Evolutionary conservation across 2,888 invertebrate genomes (phyloP), one percentile per base, ranked within the genome.

Genomic region (Eupeodes luniger): DNA sequence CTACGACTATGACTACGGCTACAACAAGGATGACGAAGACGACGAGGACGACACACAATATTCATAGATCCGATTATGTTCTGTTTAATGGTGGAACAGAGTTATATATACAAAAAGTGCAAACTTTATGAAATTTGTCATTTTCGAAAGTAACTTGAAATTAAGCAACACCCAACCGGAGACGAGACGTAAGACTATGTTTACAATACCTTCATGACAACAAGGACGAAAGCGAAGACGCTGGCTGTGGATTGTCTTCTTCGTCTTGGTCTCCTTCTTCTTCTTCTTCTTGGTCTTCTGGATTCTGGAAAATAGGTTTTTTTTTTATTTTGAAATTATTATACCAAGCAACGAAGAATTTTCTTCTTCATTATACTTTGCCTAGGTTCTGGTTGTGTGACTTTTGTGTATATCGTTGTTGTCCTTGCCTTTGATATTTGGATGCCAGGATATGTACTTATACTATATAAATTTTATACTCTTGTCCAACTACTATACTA

Each of bases 51-150:
- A 69, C 75, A 57, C 74, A 74, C n/a, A 86, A 79, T 74, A 88
- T 77, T 84, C 77, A 77, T 62, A 74, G 69, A 67, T 88, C 76
- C 74, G 77, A 88, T 88, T 88, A 88, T 77, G 81, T 67, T 36
- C 40, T 77, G 80, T 77, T 77, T 72, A 84, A 87, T 83, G 76
- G 76, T 80, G 70, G 66, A 79, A 75, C 62, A 72, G 74, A 55
- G 67, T 69, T 74, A 69, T 66, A 69, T 66, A 27, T n/a, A 87
- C 76, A 67, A 77, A 81, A 88, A 84, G 66, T 80, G 64, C 61
- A 81, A 88, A 88, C 84, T 88, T 88, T 84, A 44, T 69, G 59
- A 74, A 88, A 84, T 84, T 88, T 84, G 84, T 84, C 87, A 81
- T 88, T 72, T 44, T 84, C 49, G 4, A 44, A 84, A 84, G 76